Conservation (phyloP, 2,113 vertebrate species). For the Phalacrocorax carbo region DNA sequence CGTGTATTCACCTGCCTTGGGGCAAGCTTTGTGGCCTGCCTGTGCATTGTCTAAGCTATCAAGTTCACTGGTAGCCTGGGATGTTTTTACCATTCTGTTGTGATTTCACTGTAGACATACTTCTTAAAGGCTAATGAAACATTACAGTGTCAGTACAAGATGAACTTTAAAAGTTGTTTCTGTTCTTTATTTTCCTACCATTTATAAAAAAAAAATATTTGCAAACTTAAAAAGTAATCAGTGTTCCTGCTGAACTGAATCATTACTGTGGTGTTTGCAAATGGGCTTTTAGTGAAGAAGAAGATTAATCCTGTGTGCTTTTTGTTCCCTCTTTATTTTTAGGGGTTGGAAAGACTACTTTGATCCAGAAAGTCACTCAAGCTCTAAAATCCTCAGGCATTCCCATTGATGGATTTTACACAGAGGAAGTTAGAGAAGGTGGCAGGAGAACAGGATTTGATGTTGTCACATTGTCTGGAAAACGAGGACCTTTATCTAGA, state of each 20-base stretch:
- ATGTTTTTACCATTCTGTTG: neutral
- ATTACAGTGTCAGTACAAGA: neutral
- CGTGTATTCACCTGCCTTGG: neutral
- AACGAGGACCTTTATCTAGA: slow-evolving; percentile 86
- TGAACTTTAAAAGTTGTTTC: neutral
- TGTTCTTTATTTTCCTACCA: neutral
- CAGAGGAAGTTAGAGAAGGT: slow-evolving; percentile 89
- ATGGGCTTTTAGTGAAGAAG: neutral
- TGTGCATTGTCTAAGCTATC: fast-evolving
- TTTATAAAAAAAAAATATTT: neutral
- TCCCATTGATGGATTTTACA: slow-evolving; percentile 90
- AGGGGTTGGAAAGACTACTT: slow-evolving; percentile 95
- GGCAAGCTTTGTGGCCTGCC: neutral
- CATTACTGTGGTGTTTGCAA: neutral
- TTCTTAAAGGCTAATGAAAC: neutral
- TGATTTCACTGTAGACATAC: neutral
- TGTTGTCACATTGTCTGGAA: slow-evolving; percentile 88
- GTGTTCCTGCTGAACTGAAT: neutral
- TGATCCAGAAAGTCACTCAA: slow-evolving; percentile 88
- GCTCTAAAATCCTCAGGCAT: slow-evolving; percentile 76
- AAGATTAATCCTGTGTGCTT: neutral
- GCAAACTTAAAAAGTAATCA: neutral
- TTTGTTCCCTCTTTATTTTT: neutral
- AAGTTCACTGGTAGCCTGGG: neutral
- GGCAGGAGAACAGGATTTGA: slow-evolving; percentile 93